These are phyloP conservation scores for Genyomyrus donnyi DNA, from an alignment of 2,113 vertebrate species.

Conservation along the genomic window DNA sequence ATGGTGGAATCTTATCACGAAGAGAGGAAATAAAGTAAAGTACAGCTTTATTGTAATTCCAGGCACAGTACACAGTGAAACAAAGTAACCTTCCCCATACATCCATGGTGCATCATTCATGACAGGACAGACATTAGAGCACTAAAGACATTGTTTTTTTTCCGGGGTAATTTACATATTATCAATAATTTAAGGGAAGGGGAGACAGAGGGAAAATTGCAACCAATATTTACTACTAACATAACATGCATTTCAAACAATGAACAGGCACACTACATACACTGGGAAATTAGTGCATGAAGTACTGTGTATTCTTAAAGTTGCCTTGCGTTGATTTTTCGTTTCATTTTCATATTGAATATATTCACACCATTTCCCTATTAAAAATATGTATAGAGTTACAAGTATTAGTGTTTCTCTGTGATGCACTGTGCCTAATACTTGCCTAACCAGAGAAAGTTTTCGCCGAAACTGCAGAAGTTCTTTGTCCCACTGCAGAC, in stretches of 20 bases:
- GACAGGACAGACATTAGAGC: neutral
- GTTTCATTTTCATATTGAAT: neutral
- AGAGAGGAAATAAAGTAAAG: neutral
- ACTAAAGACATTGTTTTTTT: neutral
- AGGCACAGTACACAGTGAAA: neutral
- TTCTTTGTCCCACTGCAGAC: neutral
- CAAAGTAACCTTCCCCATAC: neutral
- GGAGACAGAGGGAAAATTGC: neutral
- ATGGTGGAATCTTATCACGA: neutral
- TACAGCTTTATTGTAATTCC: neutral
- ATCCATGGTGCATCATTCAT: neutral
- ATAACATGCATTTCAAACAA: neutral
- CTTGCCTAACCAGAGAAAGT: neutral
- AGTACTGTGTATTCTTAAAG: neutral
- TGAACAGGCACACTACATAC: neutral
- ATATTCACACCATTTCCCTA: neutral
- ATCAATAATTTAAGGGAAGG: neutral
- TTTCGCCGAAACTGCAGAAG: neutral
- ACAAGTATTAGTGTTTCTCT: neutral
- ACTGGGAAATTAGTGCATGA: neutral
- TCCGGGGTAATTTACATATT: neutral
- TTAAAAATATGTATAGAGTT: neutral
- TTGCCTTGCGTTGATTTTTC: neutral
- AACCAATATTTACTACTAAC: neutral
- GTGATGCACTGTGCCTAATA: neutral